Evolutionary conservation across 1,140 invertebrate genomes (phyloP).

Genomic region (Caenorhabditis brenneri): DNA sequence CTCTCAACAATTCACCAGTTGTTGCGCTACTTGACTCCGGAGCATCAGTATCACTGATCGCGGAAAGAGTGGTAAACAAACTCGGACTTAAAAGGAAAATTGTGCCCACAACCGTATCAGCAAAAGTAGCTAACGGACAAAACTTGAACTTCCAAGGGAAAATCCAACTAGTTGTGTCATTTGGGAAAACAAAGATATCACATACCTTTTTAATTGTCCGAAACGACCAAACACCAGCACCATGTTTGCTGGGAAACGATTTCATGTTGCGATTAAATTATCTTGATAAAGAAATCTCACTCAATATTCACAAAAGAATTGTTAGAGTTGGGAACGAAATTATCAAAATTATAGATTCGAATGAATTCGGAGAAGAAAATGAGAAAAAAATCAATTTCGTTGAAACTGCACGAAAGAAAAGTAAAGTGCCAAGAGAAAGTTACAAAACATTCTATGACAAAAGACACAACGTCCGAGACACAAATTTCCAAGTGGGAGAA

Average conservation of each 20-base stretch:
- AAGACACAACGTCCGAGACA: too few species aligned
- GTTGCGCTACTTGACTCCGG: not conserved
- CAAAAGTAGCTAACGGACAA: not conserved
- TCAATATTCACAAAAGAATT: not conserved
- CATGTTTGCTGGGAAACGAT: not conserved
- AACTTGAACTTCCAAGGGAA: too few species aligned
- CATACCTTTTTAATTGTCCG: not conserved
- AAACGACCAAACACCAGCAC: not conserved
- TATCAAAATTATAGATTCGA: too few species aligned
- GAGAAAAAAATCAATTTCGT: too few species aligned
- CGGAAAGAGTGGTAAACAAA: not conserved
- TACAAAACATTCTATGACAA: too few species aligned
- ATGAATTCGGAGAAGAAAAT: too few species aligned
- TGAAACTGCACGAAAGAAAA: too few species aligned
- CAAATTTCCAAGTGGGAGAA: too few species aligned
- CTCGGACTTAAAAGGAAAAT: not conserved
- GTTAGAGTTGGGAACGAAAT: not conserved
- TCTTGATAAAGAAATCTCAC: not conserved
- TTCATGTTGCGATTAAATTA: not conserved
- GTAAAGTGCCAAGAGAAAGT: too few species aligned
- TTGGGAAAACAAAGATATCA: too few species aligned
- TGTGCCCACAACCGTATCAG: not conserved
- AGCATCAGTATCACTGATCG: not conserved
- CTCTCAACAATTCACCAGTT: not conserved
- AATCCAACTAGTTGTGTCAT: too few species aligned